Evolutionary conservation across 2,113 vertebrate genomes (phyloP), one percentile per base, ranked within the genome.

Genomic region (Pampusana beccarii): DNA sequence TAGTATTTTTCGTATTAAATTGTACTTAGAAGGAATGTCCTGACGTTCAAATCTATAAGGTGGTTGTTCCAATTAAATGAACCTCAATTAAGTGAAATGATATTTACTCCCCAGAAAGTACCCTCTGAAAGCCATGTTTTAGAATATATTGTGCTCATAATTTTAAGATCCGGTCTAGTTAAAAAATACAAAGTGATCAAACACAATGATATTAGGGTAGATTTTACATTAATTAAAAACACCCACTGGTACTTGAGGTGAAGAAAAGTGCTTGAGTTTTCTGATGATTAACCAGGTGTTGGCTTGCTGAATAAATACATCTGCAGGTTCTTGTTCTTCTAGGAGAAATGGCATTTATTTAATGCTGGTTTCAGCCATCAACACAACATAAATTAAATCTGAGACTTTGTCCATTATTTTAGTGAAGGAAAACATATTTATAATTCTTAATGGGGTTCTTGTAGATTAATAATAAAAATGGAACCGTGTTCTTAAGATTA

Each of bases 141-240:
- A 50, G 9, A 40, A 14, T 2, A 54, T 48, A 18, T 9, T 24
- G 15, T 46, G n/a, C 42, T 53, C 46, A 31, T 10, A 13, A 15
- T 13, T 38, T 29, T 7, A 15, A 51, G 34, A 20, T 16, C n/a
- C 16, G 4, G 19, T 11, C 38, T 17, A 16, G 40, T n/a, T 67
- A 14, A 44, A 85, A 66, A 29, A 1, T 26, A 1, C 44, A 1
- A 46, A 34, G 70, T 6, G 64, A 4, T 50, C 18, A 14, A 10
- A 58, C 5, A 0, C 16, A 33, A 6, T 20, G 60, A 11, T 4
- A 0, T 9, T 58, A 21, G 42, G 40, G 1, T 25, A 51, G 56
- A 12, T 80, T 58, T 70, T 31, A 2, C n/a, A 10, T 4, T 8
- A 20, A 38, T 78, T 62, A 24, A 46, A 64, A 90, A 25, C 69